These are phyloP conservation scores for Mormyrus iriodes DNA, from an alignment of 2,113 vertebrate species.

Conservation along the genomic window DNA sequence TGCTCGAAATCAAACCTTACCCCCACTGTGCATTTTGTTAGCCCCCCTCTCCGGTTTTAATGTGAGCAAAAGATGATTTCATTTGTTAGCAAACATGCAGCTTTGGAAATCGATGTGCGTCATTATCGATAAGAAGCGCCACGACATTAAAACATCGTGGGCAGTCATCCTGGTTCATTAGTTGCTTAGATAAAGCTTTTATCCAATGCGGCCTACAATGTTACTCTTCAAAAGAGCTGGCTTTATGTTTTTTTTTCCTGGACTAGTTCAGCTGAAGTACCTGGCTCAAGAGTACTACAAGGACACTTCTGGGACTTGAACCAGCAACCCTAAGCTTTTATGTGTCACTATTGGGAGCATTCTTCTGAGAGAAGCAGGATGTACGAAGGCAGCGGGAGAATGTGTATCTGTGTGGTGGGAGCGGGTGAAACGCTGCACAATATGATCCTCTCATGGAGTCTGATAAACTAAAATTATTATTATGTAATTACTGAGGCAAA, in stretches of 20 bases:
- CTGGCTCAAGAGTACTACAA: neutral
- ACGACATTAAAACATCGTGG: neutral
- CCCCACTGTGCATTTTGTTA: neutral
- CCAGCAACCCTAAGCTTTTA: neutral
- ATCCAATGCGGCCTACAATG: neutral
- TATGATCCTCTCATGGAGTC: neutral
- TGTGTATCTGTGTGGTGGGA: neutral
- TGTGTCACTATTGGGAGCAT: neutral
- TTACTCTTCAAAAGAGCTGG: neutral
- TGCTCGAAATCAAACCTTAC: neutral
- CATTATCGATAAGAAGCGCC: neutral
- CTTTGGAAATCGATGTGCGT: constrained; percentile 1
- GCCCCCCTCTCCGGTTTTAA: neutral
- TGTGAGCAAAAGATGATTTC: constrained; percentile 5
- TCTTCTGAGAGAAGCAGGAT: neutral
- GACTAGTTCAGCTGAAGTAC: neutral
- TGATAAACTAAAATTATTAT: constrained; percentile 19
- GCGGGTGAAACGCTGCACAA: neutral
- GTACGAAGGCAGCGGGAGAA: neutral
- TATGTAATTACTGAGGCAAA: neutral
- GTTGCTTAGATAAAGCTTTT: neutral
- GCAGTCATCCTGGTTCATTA: constrained; percentile 11
- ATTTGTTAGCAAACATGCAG: neutral
- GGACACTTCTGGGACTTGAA: neutral
- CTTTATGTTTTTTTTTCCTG: neutral